Conservation (phyloP, 1,140 invertebrate genomes). For the Anoplophora glabripennis region DNA sequence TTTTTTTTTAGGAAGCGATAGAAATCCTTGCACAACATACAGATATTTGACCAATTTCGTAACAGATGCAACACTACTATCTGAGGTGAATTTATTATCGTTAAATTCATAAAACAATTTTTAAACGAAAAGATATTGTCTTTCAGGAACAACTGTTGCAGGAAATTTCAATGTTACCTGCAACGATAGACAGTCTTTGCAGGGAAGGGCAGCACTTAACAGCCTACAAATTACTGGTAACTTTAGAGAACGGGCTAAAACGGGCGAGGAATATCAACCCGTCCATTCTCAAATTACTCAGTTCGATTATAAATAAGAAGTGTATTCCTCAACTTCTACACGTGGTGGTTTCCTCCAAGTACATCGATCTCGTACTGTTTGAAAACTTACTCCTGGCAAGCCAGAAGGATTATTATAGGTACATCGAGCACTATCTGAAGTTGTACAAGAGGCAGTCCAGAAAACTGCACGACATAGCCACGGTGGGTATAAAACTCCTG, state of each 20-base stretch:
- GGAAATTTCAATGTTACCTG: conserved; percentile 3
- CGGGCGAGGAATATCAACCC: background rate
- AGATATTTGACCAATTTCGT: too few relatives aligned
- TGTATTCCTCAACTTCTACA: conserved; percentile 20
- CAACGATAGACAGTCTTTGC: conserved; percentile 19
- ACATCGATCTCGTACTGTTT: conserved; percentile 24
- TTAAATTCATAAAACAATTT: too few relatives aligned
- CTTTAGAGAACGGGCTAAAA: conserved; percentile 6
- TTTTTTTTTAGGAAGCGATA: too few relatives aligned
- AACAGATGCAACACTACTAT: too few relatives aligned
- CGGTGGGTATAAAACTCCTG: conserved; percentile 17
- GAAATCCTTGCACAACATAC: too few relatives aligned
- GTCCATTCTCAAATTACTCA: background rate
- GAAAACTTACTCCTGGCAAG: conserved; percentile 14
- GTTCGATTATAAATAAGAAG: conserved; percentile 11
- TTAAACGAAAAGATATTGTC: too few relatives aligned
- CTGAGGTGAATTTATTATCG: too few relatives aligned
- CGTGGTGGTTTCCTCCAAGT: conserved; percentile 12
- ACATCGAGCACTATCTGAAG: conserved; percentile 18
- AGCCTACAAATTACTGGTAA: conserved; percentile 22
- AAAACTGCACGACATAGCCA: conserved; percentile 28
- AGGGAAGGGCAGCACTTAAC: conserved; percentile 28
- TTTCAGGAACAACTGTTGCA: conserved; percentile 18
- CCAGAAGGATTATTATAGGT: conserved; percentile 2
- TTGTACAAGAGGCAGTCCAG: conserved; percentile 28